These are phyloP conservation scores for Hemiprocne comata DNA, from an alignment of 2,113 vertebrate species.

Conservation along the genomic window DNA sequence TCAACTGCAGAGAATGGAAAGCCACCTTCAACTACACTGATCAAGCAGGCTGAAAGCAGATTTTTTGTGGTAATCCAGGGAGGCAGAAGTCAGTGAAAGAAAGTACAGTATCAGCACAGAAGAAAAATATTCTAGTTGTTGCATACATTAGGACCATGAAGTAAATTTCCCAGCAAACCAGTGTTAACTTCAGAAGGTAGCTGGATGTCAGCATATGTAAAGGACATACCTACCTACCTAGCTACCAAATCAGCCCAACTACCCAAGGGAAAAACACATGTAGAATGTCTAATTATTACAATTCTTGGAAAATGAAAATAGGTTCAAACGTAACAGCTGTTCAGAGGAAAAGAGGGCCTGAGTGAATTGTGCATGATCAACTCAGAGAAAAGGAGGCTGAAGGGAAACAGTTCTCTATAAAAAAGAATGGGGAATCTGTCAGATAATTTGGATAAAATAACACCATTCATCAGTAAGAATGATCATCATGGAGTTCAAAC, in stretches of 20 bases:
- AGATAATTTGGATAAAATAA: background rate
- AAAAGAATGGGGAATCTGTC: background rate
- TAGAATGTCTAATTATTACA: background rate
- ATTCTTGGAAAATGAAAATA: background rate
- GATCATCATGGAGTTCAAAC: background rate
- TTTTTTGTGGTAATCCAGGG: background rate
- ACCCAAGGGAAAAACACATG: background rate
- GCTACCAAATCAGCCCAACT: background rate
- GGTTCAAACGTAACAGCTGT: background rate
- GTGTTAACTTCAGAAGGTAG: background rate
- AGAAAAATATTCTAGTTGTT: background rate
- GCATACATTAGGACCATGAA: background rate
- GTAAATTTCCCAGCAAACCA: background rate
- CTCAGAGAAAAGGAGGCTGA: background rate
- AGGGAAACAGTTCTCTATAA: background rate
- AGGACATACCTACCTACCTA: background rate
- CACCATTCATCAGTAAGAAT: background rate
- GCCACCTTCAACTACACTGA: background rate
- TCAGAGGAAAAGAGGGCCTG: background rate
- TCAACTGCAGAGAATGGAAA: background rate
- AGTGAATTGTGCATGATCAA: background rate
- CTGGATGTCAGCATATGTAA: background rate
- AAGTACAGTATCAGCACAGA: background rate
- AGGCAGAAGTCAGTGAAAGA: background rate
- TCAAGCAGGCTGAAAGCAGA: background rate